Conservation (phyloP, 2,113 vertebrate genomes). For the Tricholaema leucomelas region DNA sequence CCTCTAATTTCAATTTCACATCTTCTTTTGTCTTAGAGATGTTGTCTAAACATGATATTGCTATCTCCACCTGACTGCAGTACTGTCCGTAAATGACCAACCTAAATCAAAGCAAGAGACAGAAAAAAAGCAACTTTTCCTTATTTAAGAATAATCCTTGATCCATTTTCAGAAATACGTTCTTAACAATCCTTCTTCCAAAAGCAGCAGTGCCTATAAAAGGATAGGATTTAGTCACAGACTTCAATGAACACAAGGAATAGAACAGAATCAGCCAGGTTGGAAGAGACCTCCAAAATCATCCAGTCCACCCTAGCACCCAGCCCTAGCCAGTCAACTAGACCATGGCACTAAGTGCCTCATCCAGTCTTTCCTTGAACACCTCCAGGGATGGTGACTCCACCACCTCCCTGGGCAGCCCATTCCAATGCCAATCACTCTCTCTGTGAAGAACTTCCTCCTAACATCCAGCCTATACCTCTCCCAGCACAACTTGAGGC, state of each 20-base stretch:
- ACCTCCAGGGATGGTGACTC: too few relatives aligned
- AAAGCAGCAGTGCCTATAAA: neutral
- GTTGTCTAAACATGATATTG: constrained; percentile 88
- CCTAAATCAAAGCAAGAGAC: constrained; percentile 69
- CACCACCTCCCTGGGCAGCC: too few relatives aligned
- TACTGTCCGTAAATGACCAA: constrained; percentile 96
- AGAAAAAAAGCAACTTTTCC: neutral
- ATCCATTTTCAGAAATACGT: neutral
- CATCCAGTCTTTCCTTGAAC: too few relatives aligned
- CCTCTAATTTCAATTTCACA: constrained; percentile 93
- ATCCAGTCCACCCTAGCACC: too few relatives aligned
- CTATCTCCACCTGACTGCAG: constrained; percentile 93
- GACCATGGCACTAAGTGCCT: too few relatives aligned
- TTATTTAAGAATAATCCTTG: neutral
- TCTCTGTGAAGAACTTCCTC: too few relatives aligned
- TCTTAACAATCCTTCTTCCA: neutral
- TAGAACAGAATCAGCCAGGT: too few relatives aligned
- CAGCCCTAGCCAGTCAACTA: too few relatives aligned
- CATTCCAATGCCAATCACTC: too few relatives aligned
- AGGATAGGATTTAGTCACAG: neutral
- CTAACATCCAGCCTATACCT: too few relatives aligned
- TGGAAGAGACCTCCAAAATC: too few relatives aligned
- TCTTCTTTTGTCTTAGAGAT: constrained; percentile 96
- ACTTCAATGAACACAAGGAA: neutral
- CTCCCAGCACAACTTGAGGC: too few relatives aligned